Base-by-base conservation (phyloP, 1,140 invertebrate genomes). In the Bombus polaris region DNA sequence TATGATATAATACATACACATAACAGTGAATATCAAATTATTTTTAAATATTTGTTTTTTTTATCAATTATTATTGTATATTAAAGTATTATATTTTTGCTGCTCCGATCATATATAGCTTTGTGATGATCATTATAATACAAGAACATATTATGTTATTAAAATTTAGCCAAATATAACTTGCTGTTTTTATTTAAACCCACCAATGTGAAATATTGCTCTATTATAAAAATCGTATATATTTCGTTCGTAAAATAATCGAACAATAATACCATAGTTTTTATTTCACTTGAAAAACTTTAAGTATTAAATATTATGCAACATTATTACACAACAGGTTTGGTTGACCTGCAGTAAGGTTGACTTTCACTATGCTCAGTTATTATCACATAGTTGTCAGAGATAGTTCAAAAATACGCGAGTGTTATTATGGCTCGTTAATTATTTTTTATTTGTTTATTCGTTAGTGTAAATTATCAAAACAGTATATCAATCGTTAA, bases 161-260 rank as follows among this genome's bases (percentile, higher is more conserved):
- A 91, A 92, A 92, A 79, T 75, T 88, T 88, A 87, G 83, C 84
- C 79, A 82, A 92, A 86, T 62, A 91, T 85, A 65, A 86, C 79
- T 87, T 91, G 91, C 90, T 92, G 92, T 92, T 92, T 92, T 92
- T 90, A 92, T 92, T 92, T 86, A 88, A 88, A 91, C 91, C 91
- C 90, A 73, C 82, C 90, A 92, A 92, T 83, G 57, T 62, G 32
- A 86, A n/a, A 75, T 42, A 25, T 80, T 53, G 59, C 37, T 83
- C 57, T 12, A 44, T 75, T 47, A 68, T 10, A 32, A 85, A 84
- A 66, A 65, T 12, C 0, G 37, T 71, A 70, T n/a, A 62, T 74
- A 3, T 35, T 78, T 37, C 47, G 15, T n/a, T 22, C 5, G 0
- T 73, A 32, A 66, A 71, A 18, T 18, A 42, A 53, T 22, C 37